A percentile compares a stretch with the other conserved stretches of the same genome.
phyloP scores from a whole-genome alignment of 2,797 vertebrate genomes.

The Xiphorhynchus erythropygius region DNA sequence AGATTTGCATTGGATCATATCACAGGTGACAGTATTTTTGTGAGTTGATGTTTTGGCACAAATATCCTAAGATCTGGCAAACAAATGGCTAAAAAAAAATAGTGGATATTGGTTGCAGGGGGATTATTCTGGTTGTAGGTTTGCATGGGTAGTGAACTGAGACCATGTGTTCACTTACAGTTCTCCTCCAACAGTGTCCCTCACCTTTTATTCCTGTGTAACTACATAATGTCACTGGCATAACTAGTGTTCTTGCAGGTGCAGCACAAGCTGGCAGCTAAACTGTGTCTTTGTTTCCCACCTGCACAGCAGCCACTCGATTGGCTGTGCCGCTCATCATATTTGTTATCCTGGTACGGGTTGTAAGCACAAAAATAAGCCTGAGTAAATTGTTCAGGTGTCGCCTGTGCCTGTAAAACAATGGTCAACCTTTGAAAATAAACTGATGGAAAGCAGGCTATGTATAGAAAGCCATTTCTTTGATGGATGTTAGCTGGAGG shows the following conservation, averaged over 20 bases:
- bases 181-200: background rate
- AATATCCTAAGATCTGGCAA: background rate
- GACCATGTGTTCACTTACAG: background rate
- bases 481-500: constrained; percentile 24
- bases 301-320: background rate
- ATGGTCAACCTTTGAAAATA: constrained; percentile 1
- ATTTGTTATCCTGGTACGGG: background rate
- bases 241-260: background rate
- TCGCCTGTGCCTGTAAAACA: background rate
- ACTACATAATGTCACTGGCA: background rate
- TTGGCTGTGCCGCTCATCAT: background rate
- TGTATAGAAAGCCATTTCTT: constrained; percentile 2
- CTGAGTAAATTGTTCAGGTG: background rate
- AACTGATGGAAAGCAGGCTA: background rate
- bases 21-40: background rate
- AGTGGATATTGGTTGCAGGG: background rate
- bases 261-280: background rate
- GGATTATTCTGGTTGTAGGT: background rate
- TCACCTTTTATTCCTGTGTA: background rate
- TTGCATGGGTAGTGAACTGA: background rate
- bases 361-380: background rate
- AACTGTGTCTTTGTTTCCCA: background rate
- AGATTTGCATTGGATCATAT: background rate
- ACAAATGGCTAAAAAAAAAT: background rate
- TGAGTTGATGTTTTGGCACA: background rate